Base-by-base conservation (phyloP, 1,140 invertebrate species). In the Drosophila cardini region DNA sequence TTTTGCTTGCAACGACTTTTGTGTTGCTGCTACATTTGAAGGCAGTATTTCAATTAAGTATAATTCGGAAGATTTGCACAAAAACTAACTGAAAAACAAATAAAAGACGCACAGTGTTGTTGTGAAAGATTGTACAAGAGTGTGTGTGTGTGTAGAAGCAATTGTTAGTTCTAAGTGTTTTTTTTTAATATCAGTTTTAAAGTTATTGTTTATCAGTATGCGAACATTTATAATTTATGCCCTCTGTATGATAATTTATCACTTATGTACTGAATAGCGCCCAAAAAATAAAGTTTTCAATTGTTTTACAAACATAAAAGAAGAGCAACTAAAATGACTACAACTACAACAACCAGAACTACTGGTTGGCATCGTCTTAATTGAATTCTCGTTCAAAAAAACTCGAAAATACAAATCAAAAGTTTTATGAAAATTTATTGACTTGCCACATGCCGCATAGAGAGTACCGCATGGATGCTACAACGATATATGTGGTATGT, bases 341-440 rank as follows among this genome's bases (percentile, higher is more conserved):
- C 38, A 5, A 40, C n/a, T n/a, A 38, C 36, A 11, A 61, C 32
- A 46, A 76, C 52, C 38, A 8, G 21, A 79, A 83, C 57, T 64
- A 75, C 43, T 76, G 48, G 18, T 3, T 3, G 32, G 53, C 72
- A 82, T 64, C 48, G 69, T 78, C 53, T 76, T 85, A 86, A 86
- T 86, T 87, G 82, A 78, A 87, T 87, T 87, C 63, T 55, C 15
- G 52, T 15, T 8, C 52, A 15, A 38, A 76, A 87, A 87, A 87
- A 76, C 74, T 73, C 79, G 79, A 82, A 81, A 72, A 86, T 89
- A 84, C 83, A 89, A 84, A 87, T 89, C 83, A 87, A 87, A 87
- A 87, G 76, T 87, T 87, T 80, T 89, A 86, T 86, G 83, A 75
- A 86, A 86, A 86, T 86, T 86, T 86, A 86, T 86, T 79, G 83